Evolutionary conservation across 2,888 invertebrate species (phyloP).

Genomic region (Apomyelois bistriatella): DNA sequence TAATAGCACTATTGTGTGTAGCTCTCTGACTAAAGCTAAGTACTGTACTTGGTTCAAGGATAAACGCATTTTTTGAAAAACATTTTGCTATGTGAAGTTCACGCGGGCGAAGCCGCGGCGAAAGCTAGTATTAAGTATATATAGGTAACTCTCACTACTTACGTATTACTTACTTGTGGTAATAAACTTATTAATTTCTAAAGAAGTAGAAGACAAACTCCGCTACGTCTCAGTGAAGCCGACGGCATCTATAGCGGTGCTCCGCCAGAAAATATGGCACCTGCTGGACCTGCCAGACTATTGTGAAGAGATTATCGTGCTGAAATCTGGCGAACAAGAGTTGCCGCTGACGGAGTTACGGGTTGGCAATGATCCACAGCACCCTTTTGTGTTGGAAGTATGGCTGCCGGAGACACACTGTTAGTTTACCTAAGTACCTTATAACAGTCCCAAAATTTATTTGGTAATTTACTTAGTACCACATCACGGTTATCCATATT

Average conservation of each 20-base stretch:
- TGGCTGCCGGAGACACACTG: conserved; percentile 47
- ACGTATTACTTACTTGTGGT: too few relatives aligned
- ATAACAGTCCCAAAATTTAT: too few relatives aligned
- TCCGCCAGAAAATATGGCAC: conserved; percentile 68
- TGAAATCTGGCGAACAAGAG: conserved; percentile 49
- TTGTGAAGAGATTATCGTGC: conserved; percentile 63
- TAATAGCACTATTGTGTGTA: conserved; percentile 17
- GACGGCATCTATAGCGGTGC: conserved; percentile 50
- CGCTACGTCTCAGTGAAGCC: conserved; percentile 61
- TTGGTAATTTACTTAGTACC: too few relatives aligned
- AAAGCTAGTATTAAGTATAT: too few relatives aligned
- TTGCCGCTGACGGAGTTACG: conserved; percentile 56
- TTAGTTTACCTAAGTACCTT: conserved; percentile 23
- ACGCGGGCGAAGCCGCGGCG: too few relatives aligned
- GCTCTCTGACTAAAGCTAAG: too few relatives aligned
- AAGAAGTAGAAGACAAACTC: conserved; percentile 54
- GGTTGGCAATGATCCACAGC: conserved; percentile 63
- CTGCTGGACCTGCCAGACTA: conserved; percentile 65
- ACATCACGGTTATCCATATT: too few relatives aligned
- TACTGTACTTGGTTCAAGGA: too few relatives aligned
- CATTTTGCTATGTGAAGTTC: too few relatives aligned
- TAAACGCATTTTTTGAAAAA: too few relatives aligned
- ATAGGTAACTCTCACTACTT: background rate
- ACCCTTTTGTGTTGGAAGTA: conserved; percentile 64
- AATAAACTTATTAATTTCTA: background rate